Evolutionary conservation across 2,113 vertebrate species (phyloP).

Genomic region (Corythornis vintsioides): DNA sequence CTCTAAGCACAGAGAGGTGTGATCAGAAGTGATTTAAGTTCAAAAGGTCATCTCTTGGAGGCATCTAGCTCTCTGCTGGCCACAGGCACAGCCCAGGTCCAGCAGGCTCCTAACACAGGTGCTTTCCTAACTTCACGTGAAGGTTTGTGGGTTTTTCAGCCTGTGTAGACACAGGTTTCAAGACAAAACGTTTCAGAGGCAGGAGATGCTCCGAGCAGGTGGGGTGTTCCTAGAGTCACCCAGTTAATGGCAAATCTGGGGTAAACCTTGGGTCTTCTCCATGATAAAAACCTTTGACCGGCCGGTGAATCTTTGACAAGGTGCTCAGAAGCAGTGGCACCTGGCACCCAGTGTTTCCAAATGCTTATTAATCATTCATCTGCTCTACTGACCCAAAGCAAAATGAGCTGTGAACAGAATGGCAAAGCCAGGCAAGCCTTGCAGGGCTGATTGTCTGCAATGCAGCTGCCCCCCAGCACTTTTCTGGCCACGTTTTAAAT

Average conservation of each 20-base stretch:
- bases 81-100: neutral
- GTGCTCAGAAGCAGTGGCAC: neutral
- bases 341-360: slow-evolving; percentile 29
- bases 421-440: neutral
- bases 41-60: neutral
- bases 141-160: neutral
- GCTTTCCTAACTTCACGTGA: neutral
- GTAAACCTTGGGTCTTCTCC: slow-evolving; percentile 11
- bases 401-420: slow-evolving; percentile 21
- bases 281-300: slow-evolving; percentile 50
- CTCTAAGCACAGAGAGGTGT: neutral
- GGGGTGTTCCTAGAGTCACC: neutral
- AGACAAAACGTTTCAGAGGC: neutral
- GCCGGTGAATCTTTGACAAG: slow-evolving; percentile 53
- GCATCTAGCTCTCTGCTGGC: neutral
- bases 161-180: neutral
- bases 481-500: neutral
- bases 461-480: neutral
- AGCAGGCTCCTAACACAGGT: neutral
- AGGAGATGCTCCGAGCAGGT: neutral
- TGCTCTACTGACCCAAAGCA: slow-evolving; percentile 26
- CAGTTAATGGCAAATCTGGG: slow-evolving; percentile 54
- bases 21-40: neutral
- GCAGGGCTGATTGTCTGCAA: neutral
- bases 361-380: slow-evolving; percentile 61